A percentile compares a stretch with the other conserved stretches of the same genome.
Conservation (phyloP, 1,140 invertebrate genomes). For the Euwallacea similis region DNA sequence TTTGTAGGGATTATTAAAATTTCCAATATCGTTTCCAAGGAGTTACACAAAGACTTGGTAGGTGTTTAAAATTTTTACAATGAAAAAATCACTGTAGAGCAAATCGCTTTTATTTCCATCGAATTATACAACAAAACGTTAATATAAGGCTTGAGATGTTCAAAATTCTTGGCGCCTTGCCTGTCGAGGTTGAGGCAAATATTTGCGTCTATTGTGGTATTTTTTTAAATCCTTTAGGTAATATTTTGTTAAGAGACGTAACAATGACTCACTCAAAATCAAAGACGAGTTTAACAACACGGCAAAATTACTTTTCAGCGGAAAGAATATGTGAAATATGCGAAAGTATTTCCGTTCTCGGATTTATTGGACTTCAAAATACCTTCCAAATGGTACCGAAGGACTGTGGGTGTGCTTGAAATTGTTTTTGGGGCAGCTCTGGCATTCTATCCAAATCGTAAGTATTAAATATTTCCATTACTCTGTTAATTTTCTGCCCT, state of each 20-base stretch:
- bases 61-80: conserved; percentile 51
- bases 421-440: conserved; percentile 87
- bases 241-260: background rate
- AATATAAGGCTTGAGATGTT: conserved; percentile 31
- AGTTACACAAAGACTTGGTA: conserved; percentile 96
- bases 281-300: no score
- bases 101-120: background rate
- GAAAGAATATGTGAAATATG: conserved; percentile 95
- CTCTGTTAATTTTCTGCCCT: background rate
- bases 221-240: background rate
- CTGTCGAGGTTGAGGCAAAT: conserved; percentile 53
- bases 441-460: conserved; percentile 85
- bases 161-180: conserved; percentile 59
- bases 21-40: conserved; percentile 87
- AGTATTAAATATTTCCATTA: conserved; percentile 50
- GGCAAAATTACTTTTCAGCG: conserved; percentile 69
- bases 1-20: conserved; percentile 93
- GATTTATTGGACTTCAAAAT: conserved; percentile 82
- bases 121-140: conserved; percentile 41
- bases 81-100: background rate
- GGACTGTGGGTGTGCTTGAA: conserved; percentile 84
- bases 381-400: conserved; percentile 90
- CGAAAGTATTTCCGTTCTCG: conserved; percentile 92
- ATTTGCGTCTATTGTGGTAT: conserved; percentile 30
- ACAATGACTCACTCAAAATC: background rate